phyloP scores from a whole-genome alignment of 1,140 invertebrate genomes.

The Diachasma alloeum region DNA sequence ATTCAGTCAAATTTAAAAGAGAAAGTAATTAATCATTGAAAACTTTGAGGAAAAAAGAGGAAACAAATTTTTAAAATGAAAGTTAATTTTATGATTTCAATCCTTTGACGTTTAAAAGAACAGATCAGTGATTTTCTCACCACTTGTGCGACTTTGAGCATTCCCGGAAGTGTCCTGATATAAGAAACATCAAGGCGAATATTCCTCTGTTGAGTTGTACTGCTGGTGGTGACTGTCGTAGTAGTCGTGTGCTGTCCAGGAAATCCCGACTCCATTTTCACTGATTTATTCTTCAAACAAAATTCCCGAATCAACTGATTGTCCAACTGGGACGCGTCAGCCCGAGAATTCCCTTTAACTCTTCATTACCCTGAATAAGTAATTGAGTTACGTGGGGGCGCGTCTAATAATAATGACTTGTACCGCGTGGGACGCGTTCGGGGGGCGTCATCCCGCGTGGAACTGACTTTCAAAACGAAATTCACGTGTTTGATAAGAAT shows the following conservation, averaged over 20 bases:
- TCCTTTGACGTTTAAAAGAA: too few species aligned
- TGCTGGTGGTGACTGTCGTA: slow-evolving; percentile 75
- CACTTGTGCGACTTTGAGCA: slow-evolving; percentile 80
- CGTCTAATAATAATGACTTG: background rate
- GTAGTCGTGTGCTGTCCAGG: slow-evolving; percentile 72
- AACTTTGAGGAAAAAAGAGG: too few species aligned
- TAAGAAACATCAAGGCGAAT: slow-evolving; percentile 79
- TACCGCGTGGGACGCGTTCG: background rate
- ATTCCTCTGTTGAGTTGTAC: slow-evolving; percentile 73
- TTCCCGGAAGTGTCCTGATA: slow-evolving; percentile 75
- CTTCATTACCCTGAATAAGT: background rate
- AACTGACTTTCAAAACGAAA: background rate
- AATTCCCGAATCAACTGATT: too few species aligned
- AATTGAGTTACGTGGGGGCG: background rate
- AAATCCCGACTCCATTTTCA: slow-evolving; percentile 71
- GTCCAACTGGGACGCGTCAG: too few species aligned
- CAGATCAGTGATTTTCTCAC: slow-evolving; percentile 67
- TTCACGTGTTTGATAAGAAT: background rate
- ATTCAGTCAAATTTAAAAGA: too few species aligned
- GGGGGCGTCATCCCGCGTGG: background rate
- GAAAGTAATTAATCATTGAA: too few species aligned
- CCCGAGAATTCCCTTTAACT: too few species aligned
- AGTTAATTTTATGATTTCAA: too few species aligned
- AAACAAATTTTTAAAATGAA: too few species aligned
- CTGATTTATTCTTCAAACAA: too few species aligned